Base-by-base conservation (phyloP, 2,888 invertebrate species). In the Sialis lutaria region DNA sequence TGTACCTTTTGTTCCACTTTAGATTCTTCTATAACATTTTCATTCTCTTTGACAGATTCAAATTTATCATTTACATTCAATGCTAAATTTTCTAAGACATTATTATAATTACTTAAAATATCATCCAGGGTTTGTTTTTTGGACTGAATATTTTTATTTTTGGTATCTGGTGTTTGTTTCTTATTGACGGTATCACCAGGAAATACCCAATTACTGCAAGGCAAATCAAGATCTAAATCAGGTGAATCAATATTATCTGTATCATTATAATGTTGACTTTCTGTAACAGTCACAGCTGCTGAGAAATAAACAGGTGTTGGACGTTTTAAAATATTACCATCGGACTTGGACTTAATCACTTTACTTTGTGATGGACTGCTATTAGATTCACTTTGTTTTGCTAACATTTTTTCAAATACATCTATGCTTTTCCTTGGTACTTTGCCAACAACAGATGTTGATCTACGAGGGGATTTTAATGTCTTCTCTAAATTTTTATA, bases 401-500 rank as follows among this genome's bases (percentile, higher is more conserved):
- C 7, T 40, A 66, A 52, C 49, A 62, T 59, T 31, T 55, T 55
- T 53, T 67, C 66, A 49, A 67, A 67, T 49, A 61, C 62, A 33
- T 58, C 58, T 6, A 66, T 56, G 50, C 64, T 65, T 50, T 61
- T 60, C 54, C 59, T 60, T 5, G 65, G 63, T 22, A 67, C 54
- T 56, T 61, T 64, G 50, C 54, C 54, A 31, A 65, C 52, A 22
- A 65, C 52, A 4, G 57, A 55, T 12, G 59, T 60, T 2, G 58
- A 54, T 33, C 55, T 51, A 48, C 59, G 53, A 1, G 63, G 61
- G 30, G 54, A 56, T 53, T 63, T 66, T 33, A 65, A 53, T 13
- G 55, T 53, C 4, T 55, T 54, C 53, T 66, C 65, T 37, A 66
- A 52, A 52, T 65, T 60, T 52, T 61, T 64, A 50, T 67, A 66